phyloP scores from a whole-genome alignment of 1,140 invertebrate genomes.

The Drosophila trapezifrons region DNA sequence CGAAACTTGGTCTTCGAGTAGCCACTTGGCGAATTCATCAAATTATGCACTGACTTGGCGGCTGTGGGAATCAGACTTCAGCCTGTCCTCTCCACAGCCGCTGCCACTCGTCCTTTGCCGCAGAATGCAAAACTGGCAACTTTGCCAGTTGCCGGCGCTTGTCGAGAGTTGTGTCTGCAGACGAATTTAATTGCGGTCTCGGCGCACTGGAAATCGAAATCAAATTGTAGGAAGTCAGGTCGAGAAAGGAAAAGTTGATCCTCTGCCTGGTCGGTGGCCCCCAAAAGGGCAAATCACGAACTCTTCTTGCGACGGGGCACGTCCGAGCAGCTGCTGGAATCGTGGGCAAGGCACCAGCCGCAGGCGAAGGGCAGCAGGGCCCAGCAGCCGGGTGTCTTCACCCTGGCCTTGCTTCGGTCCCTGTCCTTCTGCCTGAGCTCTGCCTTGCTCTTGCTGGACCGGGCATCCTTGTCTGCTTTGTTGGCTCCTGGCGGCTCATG shows the following conservation, averaged over 20 bases:
- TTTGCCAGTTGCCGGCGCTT: slow-evolving; percentile 34
- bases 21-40: slow-evolving; percentile 62
- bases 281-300: slow-evolving; percentile 28
- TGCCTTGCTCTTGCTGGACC: not conserved
- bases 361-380: slow-evolving; percentile 32
- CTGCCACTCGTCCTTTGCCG: slow-evolving; percentile 23
- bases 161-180: slow-evolving; percentile 27
- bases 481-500: not conserved
- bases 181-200: slow-evolving; percentile 51
- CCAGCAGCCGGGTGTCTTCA: slow-evolving; percentile 21
- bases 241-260: slow-evolving; percentile 23
- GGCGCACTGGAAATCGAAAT: slow-evolving; percentile 33
- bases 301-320: slow-evolving; percentile 4
- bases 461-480: not conserved
- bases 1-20: slow-evolving; percentile 48
- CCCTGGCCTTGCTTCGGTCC: not conserved
- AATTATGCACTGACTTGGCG: slow-evolving; percentile 42
- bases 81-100: not conserved
- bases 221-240: slow-evolving; percentile 26
- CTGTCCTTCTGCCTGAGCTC: not conserved
- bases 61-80: slow-evolving; percentile 5
- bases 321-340: slow-evolving; percentile 23
- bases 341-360: not conserved
- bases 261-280: not conserved
- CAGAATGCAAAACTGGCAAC: slow-evolving; percentile 17